Conservation (phyloP, 2,113 vertebrate species). For the Falco punctatus region DNA sequence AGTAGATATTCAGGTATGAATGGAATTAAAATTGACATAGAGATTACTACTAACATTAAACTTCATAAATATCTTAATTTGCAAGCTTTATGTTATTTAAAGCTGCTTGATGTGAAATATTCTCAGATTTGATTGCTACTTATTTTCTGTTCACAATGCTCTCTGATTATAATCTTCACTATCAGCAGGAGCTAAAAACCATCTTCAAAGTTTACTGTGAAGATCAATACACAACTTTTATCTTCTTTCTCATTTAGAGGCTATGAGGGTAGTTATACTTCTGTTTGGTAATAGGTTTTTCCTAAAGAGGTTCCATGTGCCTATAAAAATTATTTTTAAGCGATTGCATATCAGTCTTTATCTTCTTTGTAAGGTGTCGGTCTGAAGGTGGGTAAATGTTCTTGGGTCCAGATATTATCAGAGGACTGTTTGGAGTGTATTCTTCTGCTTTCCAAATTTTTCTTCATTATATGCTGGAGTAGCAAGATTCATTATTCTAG, state of each 20-base stretch:
- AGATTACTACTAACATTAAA: neutral
- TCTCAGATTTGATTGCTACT: neutral
- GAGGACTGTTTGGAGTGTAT: neutral
- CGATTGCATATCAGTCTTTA: neutral
- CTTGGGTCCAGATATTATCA: neutral
- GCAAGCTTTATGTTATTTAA: slow-evolving; percentile 34
- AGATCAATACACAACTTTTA: slow-evolving; percentile 39
- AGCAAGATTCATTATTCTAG: neutral
- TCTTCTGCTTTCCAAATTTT: neutral
- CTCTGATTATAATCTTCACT: slow-evolving; percentile 24
- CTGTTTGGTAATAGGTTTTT: neutral
- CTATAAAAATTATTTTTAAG: neutral
- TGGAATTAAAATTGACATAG: neutral
- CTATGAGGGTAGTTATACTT: neutral
- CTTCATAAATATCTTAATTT: slow-evolving; percentile 4
- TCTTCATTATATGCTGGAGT: neutral
- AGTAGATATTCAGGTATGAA: neutral
- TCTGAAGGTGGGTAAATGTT: neutral
- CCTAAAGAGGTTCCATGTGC: neutral
- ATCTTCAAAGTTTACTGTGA: slow-evolving; percentile 44
- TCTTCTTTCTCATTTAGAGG: neutral
- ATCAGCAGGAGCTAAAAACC: slow-evolving; percentile 11
- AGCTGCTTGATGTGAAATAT: slow-evolving; percentile 27
- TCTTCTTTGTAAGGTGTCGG: neutral
- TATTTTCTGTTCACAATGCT: slow-evolving; percentile 22